Evolutionary conservation across 2,113 vertebrate genomes (phyloP).

Genomic region (Isurus oxyrinchus): DNA sequence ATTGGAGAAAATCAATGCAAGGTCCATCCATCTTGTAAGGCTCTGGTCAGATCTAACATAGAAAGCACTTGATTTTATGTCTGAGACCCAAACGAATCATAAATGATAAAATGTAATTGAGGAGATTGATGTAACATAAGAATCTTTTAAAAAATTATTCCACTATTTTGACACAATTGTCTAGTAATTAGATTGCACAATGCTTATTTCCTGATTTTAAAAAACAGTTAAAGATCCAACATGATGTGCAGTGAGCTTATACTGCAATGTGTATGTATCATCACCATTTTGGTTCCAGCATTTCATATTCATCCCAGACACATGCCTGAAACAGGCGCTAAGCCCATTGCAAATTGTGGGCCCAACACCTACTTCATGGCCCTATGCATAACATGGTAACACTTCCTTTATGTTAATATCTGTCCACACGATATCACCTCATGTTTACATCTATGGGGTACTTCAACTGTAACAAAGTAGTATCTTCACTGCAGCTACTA

Average conservation of each 20-base stretch:
- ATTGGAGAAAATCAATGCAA: not conserved
- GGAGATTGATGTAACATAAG: not conserved
- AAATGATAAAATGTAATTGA: not conserved
- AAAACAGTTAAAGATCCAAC: not conserved
- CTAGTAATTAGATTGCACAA: not conserved
- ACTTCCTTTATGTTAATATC: not conserved
- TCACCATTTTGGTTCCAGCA: not conserved
- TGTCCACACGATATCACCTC: too few relatives aligned
- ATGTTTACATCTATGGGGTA: not conserved
- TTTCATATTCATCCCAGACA: not conserved
- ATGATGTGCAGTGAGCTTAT: not conserved
- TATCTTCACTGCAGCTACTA: not conserved
- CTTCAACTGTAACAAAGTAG: not conserved
- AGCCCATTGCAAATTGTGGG: not conserved
- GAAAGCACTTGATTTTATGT: not conserved
- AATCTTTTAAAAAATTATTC: not conserved
- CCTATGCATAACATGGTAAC: not conserved
- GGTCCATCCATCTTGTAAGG: not conserved
- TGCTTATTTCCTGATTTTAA: not conserved
- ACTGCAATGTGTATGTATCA: not conserved
- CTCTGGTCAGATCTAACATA: not conserved
- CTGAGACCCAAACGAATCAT: not conserved
- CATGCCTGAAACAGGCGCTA: not conserved
- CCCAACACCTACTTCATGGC: not conserved
- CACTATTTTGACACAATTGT: not conserved